Evolutionary conservation across 2,888 invertebrate species (phyloP).

Genomic region (Ommatoiulus sabulosus): DNA sequence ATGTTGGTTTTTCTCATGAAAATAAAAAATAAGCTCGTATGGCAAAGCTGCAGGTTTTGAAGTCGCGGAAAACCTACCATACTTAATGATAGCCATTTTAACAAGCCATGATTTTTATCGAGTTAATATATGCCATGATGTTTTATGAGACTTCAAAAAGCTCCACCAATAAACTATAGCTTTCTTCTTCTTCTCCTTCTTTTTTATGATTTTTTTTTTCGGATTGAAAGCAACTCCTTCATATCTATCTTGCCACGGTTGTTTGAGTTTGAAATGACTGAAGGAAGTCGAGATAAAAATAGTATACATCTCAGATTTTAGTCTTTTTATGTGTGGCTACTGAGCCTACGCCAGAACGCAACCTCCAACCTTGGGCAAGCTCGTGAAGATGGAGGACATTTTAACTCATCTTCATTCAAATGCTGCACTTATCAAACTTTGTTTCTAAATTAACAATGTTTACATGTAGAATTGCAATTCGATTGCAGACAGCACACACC

Average conservation of each 20-base stretch:
- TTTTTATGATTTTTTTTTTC: not conserved
- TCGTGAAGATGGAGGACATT: not conserved
- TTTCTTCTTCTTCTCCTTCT: not conserved
- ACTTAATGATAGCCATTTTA: conserved; percentile 41
- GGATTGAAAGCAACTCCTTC: conserved; percentile 17
- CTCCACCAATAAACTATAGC: conserved; percentile 15
- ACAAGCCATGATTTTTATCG: conserved; percentile 45
- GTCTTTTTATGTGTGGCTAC: conserved; percentile 39
- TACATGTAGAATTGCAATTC: not conserved
- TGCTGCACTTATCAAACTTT: not conserved
- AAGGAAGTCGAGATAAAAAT: conserved; percentile 32
- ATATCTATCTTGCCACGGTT: conserved; percentile 7
- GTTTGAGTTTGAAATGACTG: conserved; percentile 45
- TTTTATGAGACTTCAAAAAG: conserved; percentile 39
- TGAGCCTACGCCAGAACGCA: not conserved
- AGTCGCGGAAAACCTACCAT: conserved; percentile 18
- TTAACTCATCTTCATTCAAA: too few species aligned
- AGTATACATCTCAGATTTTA: conserved; percentile 8
- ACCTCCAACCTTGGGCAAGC: not conserved
- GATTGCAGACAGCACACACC: too few species aligned
- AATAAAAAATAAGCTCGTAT: not conserved
- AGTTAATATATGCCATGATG: conserved; percentile 29
- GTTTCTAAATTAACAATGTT: not conserved
- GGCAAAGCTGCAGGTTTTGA: not conserved
- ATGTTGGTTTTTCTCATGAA: not conserved